Evolutionary conservation across 2,888 invertebrate species (phyloP).

Genomic region (Parapristionchus giblindavisi): DNA sequence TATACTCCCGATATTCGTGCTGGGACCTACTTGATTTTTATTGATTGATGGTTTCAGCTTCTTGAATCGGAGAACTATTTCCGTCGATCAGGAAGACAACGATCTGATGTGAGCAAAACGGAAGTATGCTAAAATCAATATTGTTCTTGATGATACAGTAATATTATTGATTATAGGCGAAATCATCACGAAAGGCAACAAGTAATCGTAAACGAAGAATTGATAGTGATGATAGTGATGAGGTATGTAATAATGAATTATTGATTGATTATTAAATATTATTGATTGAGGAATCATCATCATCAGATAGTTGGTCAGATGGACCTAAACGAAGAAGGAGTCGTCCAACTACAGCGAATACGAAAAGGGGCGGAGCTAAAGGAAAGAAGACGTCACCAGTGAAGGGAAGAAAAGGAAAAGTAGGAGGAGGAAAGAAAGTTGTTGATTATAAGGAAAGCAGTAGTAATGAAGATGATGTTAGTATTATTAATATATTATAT

Average conservation of each 20-base stretch:
- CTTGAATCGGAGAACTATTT: constrained; percentile 56
- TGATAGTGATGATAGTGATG: constrained; percentile 24
- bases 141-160: too few species aligned
- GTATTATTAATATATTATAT: background rate
- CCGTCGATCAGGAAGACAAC: constrained; percentile 52
- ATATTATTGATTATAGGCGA: background rate
- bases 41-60: constrained; percentile 40
- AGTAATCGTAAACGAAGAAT: constrained; percentile 10
- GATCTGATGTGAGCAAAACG: constrained; percentile 11
- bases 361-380: too few species aligned
- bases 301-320: constrained; percentile 21
- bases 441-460: constrained; percentile 51
- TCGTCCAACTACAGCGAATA: background rate
- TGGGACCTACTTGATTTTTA: background rate
- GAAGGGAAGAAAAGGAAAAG: constrained; percentile 13
- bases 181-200: background rate
- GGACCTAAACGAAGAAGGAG: constrained; percentile 19
- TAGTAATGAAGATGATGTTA: background rate
- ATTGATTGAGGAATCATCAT: background rate
- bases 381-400: constrained; percentile 4
- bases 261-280: background rate
- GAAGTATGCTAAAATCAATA: too few species aligned
- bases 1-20: background rate
- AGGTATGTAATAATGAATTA: background rate
- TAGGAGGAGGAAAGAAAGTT: constrained; percentile 41